Percentiles rank a stretch among this genome's conserved stretches.
Conservation (phyloP, 2,888 invertebrate genomes). For the Morinoia aosen region DNA sequence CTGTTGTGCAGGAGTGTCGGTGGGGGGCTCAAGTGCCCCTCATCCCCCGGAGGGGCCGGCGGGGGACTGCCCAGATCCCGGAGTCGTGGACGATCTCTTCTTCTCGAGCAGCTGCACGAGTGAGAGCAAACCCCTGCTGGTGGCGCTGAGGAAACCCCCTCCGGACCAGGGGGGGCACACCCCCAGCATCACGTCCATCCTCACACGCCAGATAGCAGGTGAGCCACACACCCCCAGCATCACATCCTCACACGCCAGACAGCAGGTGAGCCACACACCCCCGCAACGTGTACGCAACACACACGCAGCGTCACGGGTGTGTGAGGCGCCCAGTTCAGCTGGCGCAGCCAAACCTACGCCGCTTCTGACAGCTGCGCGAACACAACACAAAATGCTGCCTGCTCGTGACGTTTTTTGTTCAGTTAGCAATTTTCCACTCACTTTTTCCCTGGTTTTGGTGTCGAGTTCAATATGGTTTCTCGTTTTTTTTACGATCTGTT, state of each 20-base stretch:
- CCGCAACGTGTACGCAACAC: too few relatives aligned
- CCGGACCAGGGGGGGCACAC: neutral
- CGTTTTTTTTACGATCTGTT: too few relatives aligned
- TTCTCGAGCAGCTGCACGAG: slow-evolving; percentile 42
- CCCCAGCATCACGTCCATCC: slow-evolving; percentile 16
- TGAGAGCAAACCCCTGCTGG: slow-evolving; percentile 44
- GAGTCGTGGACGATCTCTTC: neutral
- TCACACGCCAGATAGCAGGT: slow-evolving; percentile 29
- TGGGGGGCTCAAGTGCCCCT: neutral
- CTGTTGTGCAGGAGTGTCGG: neutral
- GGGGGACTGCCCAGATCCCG: slow-evolving; percentile 4
- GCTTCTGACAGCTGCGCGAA: too few relatives aligned
- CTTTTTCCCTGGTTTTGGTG: too few relatives aligned
- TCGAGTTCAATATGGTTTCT: too few relatives aligned
- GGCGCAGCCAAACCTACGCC: too few relatives aligned
- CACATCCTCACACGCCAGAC: neutral
- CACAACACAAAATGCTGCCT: too few relatives aligned
- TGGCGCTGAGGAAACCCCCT: neutral
- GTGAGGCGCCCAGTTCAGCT: too few relatives aligned
- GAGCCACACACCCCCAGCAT: neutral
- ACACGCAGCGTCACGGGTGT: neutral
- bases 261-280: neutral
- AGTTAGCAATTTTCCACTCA: too few relatives aligned
- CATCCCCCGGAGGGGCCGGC: neutral
- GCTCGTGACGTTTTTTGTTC: too few relatives aligned